These are phyloP conservation scores for Drosophila quadrilineata DNA, from an alignment of 1,140 invertebrate genomes.

Conservation along the genomic window DNA sequence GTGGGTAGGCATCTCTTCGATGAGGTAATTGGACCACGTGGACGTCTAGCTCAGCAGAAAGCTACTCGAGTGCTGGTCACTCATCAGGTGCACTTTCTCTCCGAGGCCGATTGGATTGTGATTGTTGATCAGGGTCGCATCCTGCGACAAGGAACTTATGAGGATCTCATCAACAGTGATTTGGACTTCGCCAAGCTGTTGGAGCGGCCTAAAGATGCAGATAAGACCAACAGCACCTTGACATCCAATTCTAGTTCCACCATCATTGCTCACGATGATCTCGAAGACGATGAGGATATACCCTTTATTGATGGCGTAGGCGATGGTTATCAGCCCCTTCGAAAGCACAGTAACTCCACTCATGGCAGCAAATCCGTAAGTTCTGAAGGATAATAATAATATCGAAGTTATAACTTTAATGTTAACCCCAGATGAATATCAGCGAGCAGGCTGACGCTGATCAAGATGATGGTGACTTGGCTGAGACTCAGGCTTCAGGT, in stretches of 20 bases:
- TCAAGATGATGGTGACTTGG: constrained; percentile 80
- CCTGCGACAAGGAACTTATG: constrained; percentile 83
- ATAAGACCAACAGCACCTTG: constrained; percentile 21
- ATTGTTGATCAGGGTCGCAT: constrained; percentile 87
- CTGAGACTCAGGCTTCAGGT: constrained; percentile 83
- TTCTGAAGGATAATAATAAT: background rate
- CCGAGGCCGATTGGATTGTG: constrained; percentile 88
- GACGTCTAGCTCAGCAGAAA: constrained; percentile 83
- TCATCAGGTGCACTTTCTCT: constrained; percentile 92
- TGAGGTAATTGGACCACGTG: constrained; percentile 83
- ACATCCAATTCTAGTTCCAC: constrained; percentile 71
- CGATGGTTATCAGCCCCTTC: constrained; percentile 66
- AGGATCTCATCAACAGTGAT: constrained; percentile 82
- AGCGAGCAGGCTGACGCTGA: constrained; percentile 40
- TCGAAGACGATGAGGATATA: constrained; percentile 79
- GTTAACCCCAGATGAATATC: constrained; percentile 26
- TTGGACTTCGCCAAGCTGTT: constrained; percentile 84
- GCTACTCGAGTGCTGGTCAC: constrained; percentile 91
- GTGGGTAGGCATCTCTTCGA: constrained; percentile 87
- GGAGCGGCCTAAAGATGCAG: constrained; percentile 70
- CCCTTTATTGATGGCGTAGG: constrained; percentile 75
- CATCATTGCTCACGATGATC: constrained; percentile 41
- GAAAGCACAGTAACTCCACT: constrained; percentile 51
- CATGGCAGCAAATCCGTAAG: constrained; percentile 69
- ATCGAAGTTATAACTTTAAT: background rate